Evolutionary conservation across 2,797 vertebrate genomes (phyloP).

Genomic region (Enteromius trimaculatus): DNA sequence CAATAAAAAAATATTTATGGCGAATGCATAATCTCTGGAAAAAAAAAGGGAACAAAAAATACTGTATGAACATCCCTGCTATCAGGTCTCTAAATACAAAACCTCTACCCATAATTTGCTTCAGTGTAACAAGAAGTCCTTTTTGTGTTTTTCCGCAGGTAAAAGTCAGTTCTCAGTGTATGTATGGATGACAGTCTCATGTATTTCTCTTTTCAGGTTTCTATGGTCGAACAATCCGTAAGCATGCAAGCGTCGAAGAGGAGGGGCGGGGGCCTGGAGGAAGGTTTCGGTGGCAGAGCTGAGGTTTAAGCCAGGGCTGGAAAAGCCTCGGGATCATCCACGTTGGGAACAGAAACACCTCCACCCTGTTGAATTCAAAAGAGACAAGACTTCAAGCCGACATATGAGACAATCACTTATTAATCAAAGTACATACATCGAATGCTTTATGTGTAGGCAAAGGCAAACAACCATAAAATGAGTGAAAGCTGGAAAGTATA

Average conservation of each 20-base stretch:
- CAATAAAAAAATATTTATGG: slow-evolving; percentile 92
- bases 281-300: slow-evolving; percentile 82
- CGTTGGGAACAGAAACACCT: slow-evolving; percentile 94
- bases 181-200: slow-evolving; percentile 91
- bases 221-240: slow-evolving; percentile 94
- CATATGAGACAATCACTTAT: neutral
- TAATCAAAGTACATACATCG: too few relatives aligned
- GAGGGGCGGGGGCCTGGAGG: slow-evolving; percentile 78
- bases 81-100: slow-evolving; percentile 99
- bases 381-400: neutral
- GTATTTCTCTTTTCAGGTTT: slow-evolving; percentile 78
- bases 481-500: neutral
- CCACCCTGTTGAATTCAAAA: slow-evolving; percentile 78
- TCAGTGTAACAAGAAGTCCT: slow-evolving; percentile 98
- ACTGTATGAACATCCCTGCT: slow-evolving; percentile 98
- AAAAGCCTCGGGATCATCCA: slow-evolving; percentile 99
- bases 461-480: neutral
- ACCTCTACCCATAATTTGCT: slow-evolving; percentile 93
- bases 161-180: slow-evolving; percentile 97
- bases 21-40: slow-evolving; percentile 94
- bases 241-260: slow-evolving; percentile 99
- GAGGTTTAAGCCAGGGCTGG: slow-evolving; percentile 91
- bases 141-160: slow-evolving; percentile 87
- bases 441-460: too few relatives aligned
- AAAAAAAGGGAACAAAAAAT: slow-evolving; percentile 79